Conservation (phyloP, 2,888 invertebrate species). For the Cephus spinipes region DNA sequence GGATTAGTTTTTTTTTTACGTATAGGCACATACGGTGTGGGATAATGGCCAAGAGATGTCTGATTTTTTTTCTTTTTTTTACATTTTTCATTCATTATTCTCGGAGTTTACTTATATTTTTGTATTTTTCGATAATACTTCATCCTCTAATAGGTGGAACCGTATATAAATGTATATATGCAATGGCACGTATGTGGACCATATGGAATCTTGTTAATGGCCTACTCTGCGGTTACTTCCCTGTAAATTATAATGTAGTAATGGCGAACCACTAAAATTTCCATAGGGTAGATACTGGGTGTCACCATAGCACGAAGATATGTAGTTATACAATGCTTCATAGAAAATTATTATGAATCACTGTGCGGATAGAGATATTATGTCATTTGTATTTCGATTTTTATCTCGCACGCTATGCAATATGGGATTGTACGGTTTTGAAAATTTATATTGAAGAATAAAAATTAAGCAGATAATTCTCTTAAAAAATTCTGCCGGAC, state of each 20-base stretch:
- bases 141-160: background rate
- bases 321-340: background rate
- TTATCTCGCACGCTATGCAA: background rate
- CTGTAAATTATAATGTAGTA: background rate
- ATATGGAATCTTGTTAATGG: background rate
- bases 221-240: background rate
- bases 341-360: background rate
- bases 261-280: background rate
- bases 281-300: background rate
- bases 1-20: background rate
- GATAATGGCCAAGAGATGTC: background rate
- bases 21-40: background rate
- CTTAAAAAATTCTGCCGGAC: background rate
- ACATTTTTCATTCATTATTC: background rate
- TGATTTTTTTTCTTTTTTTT: background rate
- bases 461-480: background rate
- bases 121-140: background rate
- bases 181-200: background rate
- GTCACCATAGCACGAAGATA: background rate
- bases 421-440: background rate
- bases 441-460: background rate
- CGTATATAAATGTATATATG: background rate
- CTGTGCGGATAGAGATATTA: no score
- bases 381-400: background rate
- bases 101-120: background rate